phyloP scores from a whole-genome alignment of 2,888 invertebrate genomes.

The Mythimna impura region DNA sequence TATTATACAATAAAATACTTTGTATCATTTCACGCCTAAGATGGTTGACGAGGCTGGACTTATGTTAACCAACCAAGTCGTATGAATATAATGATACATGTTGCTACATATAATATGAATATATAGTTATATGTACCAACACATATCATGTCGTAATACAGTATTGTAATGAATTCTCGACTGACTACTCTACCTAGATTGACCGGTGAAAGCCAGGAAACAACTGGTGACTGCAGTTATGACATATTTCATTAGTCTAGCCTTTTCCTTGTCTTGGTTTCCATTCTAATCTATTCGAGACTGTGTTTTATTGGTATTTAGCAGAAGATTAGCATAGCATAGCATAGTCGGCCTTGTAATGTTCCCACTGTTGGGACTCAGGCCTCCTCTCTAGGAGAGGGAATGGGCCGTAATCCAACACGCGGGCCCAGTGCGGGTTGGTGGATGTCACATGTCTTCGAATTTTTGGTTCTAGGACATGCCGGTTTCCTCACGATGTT shows the following conservation, averaged over 20 bases:
- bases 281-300: slow-evolving; percentile 24
- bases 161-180: slow-evolving; percentile 27
- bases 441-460: too few relatives aligned
- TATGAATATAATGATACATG: not conserved
- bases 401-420: too few relatives aligned
- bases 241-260: slow-evolving; percentile 39
- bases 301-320: not conserved
- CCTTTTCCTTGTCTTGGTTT: slow-evolving; percentile 28
- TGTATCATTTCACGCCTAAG: too few relatives aligned
- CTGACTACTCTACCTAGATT: slow-evolving; percentile 24
- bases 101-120: not conserved
- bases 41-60: too few relatives aligned
- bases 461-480: too few relatives aligned
- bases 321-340: too few relatives aligned
- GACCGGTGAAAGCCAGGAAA: slow-evolving; percentile 52
- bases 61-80: not conserved
- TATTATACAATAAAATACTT: too few relatives aligned
- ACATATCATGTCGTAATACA: slow-evolving; percentile 21
- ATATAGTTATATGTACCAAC: not conserved
- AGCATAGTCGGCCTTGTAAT: too few relatives aligned
- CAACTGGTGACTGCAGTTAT: slow-evolving; percentile 23
- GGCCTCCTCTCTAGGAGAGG: too few relatives aligned
- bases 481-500: too few relatives aligned
- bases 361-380: too few relatives aligned
- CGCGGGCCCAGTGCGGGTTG: too few relatives aligned